Percentiles rank a stretch among this genome's conserved stretches.
These are phyloP conservation scores for Tinamus guttatus DNA, from an alignment of 2,113 vertebrate genomes.

Conservation along the genomic window DNA sequence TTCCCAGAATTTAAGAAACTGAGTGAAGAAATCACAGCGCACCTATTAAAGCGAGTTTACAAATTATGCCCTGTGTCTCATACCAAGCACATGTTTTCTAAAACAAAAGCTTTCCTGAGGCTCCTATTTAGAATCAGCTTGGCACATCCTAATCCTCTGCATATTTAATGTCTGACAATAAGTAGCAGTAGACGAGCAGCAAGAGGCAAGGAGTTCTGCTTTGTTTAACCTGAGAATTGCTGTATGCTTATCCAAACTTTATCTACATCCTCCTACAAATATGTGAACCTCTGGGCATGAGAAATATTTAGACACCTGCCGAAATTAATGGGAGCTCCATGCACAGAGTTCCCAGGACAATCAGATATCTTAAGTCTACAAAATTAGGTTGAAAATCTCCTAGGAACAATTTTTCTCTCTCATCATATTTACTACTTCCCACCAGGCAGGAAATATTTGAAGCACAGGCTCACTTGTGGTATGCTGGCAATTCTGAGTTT, in stretches of 20 bases:
- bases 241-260: constrained; percentile 59
- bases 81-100: background rate
- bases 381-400: constrained; percentile 57
- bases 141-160: background rate
- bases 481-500: background rate
- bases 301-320: constrained; percentile 69
- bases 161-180: background rate
- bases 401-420: constrained; percentile 59
- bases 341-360: constrained; percentile 37
- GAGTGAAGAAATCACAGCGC: background rate
- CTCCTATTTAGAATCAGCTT: background rate
- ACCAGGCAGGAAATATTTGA: constrained; percentile 33
- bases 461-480: constrained; percentile 3
- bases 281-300: constrained; percentile 39
- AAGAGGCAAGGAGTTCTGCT: constrained; percentile 17
- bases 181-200: background rate
- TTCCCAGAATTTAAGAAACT: background rate
- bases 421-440: constrained; percentile 61
- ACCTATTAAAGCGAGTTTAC: background rate
- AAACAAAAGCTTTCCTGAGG: background rate
- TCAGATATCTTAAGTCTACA: constrained; percentile 33
- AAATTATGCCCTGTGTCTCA: background rate
- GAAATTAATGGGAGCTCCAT: constrained; percentile 59
- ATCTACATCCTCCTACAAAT: constrained; percentile 62
- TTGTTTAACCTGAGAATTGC: constrained; percentile 61